Percentiles rank a stretch among this genome's conserved stretches.
phyloP scores from a whole-genome alignment of 2,888 invertebrate species.

The Dryococelus australis region DNA sequence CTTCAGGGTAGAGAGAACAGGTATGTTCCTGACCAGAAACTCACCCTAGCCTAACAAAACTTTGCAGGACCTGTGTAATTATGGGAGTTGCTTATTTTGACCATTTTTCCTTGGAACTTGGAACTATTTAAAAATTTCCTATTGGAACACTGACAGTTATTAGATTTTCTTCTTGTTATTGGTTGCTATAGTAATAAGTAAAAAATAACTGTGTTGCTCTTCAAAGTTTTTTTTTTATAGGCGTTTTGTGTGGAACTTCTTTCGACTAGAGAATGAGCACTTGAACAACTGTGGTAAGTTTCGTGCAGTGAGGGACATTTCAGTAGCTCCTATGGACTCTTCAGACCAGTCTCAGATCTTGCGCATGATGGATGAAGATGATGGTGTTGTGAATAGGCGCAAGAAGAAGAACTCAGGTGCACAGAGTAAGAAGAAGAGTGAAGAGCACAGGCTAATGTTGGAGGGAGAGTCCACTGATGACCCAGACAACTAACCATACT shows the following conservation, averaged over 20 bases:
- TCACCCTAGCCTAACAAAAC: no score
- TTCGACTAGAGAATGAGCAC: constrained; percentile 89
- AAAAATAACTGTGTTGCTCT: no score
- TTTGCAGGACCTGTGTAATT: no score
- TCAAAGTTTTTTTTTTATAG: constrained; percentile 52
- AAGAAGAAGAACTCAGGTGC: constrained; percentile 48
- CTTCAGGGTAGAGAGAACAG: no score
- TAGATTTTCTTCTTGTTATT: no score
- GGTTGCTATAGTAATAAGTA: no score
- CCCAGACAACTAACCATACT: constrained; percentile 40
- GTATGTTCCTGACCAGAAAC: no score
- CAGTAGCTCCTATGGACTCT: constrained; percentile 77
- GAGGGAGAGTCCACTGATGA: constrained; percentile 45
- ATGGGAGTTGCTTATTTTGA: no score
- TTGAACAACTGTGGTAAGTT: constrained; percentile 90
- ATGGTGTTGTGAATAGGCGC: constrained; percentile 62
- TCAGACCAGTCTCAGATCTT: constrained; percentile 70
- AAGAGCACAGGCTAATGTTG: constrained; percentile 47
- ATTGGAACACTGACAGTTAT: no score
- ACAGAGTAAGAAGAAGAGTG: constrained; percentile 43
- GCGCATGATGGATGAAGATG: constrained; percentile 67
- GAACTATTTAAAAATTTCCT: no score
- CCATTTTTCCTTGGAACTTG: no score
- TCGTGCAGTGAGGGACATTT: constrained; percentile 86
- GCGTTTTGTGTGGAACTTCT: constrained; percentile 88